Base-by-base conservation (phyloP, 37 sponge, comb jelly and placozoan genomes). In the Spongilla lacustris region DNA sequence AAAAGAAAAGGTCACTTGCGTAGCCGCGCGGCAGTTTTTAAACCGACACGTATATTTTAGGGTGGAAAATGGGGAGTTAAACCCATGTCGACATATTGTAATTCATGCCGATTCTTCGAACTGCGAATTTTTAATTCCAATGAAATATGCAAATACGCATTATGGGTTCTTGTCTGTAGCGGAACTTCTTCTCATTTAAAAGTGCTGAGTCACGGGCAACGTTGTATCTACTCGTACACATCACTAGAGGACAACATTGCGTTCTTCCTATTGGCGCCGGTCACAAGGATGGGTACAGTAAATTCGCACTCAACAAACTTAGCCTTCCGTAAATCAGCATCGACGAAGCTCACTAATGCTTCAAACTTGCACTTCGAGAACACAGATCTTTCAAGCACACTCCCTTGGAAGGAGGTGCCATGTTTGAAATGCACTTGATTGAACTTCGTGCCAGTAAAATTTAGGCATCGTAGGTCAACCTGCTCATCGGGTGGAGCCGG, bases 291-390 rank as follows among this genome's bases (percentile, higher is more conserved):
- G 58, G 21, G 58, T 58, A 10, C 1, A 10, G 58, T 17, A 26
- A 74, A 69, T 29, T 58, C 68, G 49, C 88, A 88, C 70, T 75
- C 46, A 23, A 67, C 83, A 27, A 88, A 88, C 25, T 19, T 32
- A 6, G 75, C 70, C 21, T 41, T 37, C 14, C 29, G 21, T 31
- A 88, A 70, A 68, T 88, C 83, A 29, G 82, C 58, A 70, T 81
- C 69, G 4, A 32, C 76, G 32, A 88, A 82, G 41, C 73, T 26
- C 17, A 82, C 67, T 10, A 41, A 32, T n/a, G 49, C 77, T 24
- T 68, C 29, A 49, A 88, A 82, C 19, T 21, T 14, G 38, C 88
- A 88, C 37, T 82, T 33, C 24, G 67, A 75, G 76, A 88, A 88
- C 50, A 2, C 50, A 28, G 88, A 82, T 13, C 32, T 27, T 24